Base-by-base conservation (phyloP, 2,113 vertebrate genomes). In the Platichthys stellatus region DNA sequence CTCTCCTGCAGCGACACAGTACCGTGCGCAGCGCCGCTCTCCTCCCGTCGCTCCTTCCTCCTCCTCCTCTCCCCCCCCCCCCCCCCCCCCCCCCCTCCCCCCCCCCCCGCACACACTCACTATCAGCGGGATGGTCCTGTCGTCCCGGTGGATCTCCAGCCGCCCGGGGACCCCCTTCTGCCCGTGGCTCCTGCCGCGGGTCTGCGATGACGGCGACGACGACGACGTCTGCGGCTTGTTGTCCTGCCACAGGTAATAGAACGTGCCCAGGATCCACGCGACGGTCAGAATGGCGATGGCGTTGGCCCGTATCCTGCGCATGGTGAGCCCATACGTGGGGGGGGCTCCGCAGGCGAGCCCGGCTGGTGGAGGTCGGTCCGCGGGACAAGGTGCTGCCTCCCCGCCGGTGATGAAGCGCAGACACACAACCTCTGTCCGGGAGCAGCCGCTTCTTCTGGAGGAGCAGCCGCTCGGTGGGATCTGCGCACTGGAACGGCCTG, bases 201-300 rank as follows among this genome's bases (percentile, higher is more conserved):
- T 81, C 56, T 94, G 88, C 31, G 94, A 86, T 43, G 94, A 93
- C 68, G 95, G 91, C 80, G 95, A 93, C 63, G 95, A 93, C 66
- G 96, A 90, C 78, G 95, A 92, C 68, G 96, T 88, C 81, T 95
- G 96, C 21, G 97, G 96, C 88, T 96, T 97, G 93, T 93, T 97
- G 95, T 98, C 97, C 95, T 98, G 97, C 97, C 98, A 99, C 96
- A 98, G 96, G 96, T 98, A 98, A 94, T 99, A 99, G 88, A 98
- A 98, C 92, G 97, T 98, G 73, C 98, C 97, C 84, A 99, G 92
- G 94, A 98, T 99, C 98, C 98, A 99, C 63, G 98, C 97, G 59
- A 97, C 97, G 17, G 97, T 98, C 89, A 99, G 96, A 91, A 99
- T 97, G 64, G 96, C 97, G 91, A 98, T 98, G 94, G 97, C 98